A percentile compares a stretch with the other conserved stretches of the same genome.
These are phyloP conservation scores for Prochilodus magdalenae DNA, from an alignment of 2,113 vertebrate genomes.

Conservation along the genomic window DNA sequence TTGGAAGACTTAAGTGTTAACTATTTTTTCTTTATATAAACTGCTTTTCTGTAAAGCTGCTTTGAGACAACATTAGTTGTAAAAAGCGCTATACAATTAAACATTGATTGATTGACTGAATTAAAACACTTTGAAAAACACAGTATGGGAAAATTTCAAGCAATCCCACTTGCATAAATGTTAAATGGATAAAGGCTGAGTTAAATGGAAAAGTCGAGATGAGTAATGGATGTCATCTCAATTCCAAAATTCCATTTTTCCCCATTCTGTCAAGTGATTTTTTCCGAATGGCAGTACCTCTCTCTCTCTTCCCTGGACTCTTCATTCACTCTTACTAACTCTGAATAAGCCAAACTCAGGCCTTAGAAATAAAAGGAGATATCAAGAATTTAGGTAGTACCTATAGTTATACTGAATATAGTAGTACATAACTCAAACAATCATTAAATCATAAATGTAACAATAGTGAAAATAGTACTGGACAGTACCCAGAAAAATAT, in stretches of 20 bases:
- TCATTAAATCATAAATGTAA: too few relatives aligned
- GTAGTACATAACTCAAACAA: not conserved
- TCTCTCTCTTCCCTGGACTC: not conserved
- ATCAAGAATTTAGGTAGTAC: too few relatives aligned
- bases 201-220: conserved; percentile 17
- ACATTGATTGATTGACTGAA: too few relatives aligned
- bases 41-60: too few relatives aligned
- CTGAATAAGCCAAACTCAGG: not conserved
- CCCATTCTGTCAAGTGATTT: not conserved
- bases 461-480: too few relatives aligned
- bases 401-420: not conserved
- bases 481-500: too few relatives aligned
- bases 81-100: too few relatives aligned
- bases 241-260: conserved; percentile 33
- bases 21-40: too few relatives aligned
- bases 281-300: not conserved
- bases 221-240: conserved; percentile 19
- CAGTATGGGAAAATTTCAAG: not conserved
- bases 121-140: not conserved
- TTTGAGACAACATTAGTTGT: too few relatives aligned
- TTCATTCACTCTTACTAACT: not conserved
- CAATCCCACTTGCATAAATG: not conserved
- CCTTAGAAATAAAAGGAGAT: too few relatives aligned
- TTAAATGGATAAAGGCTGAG: not conserved
- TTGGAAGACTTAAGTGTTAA: not conserved